These are phyloP conservation scores for Heteractis magnifica DNA, from an alignment of 92 coral and sea anemone species.

Conservation along the genomic window DNA sequence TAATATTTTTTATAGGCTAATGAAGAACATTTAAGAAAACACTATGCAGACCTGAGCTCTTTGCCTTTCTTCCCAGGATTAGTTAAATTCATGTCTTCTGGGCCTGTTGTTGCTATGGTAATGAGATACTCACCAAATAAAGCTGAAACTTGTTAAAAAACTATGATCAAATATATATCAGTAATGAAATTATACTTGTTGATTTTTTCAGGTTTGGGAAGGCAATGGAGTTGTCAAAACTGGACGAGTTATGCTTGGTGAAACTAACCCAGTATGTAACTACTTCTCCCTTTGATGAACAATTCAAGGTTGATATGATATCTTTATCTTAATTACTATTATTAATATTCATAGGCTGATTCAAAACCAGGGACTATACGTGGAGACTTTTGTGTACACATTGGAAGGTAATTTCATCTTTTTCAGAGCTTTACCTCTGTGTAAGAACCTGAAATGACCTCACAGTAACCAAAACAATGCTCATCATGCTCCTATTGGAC, in stretches of 20 bases:
- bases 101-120: constrained; percentile 98
- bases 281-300: not conserved
- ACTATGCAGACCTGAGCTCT: constrained; percentile 78
- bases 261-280: constrained; percentile 86
- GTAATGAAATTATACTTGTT: not conserved
- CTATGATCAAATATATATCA: no score
- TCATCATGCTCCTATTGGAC: no score
- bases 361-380: constrained; percentile 96
- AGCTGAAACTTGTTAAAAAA: not conserved
- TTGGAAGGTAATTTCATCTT: constrained; percentile 68
- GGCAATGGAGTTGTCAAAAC: constrained; percentile 92
- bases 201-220: constrained; percentile 83
- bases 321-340: not conserved
- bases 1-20: constrained; percentile 42
- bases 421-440: not conserved
- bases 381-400: constrained; percentile 91
- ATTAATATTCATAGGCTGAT: constrained; percentile 62
- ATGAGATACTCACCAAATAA: not conserved
- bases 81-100: constrained; percentile 82
- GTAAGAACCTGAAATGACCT: no score
- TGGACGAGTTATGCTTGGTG: constrained; percentile 96
- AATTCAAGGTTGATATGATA: not conserved
- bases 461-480: no score
- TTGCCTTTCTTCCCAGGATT: constrained; percentile 92
- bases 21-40: constrained; percentile 76